A percentile compares a stretch with the other conserved stretches of the same genome.
Conservation (phyloP, 2,888 invertebrate genomes). For the Diabrotica balteata region DNA sequence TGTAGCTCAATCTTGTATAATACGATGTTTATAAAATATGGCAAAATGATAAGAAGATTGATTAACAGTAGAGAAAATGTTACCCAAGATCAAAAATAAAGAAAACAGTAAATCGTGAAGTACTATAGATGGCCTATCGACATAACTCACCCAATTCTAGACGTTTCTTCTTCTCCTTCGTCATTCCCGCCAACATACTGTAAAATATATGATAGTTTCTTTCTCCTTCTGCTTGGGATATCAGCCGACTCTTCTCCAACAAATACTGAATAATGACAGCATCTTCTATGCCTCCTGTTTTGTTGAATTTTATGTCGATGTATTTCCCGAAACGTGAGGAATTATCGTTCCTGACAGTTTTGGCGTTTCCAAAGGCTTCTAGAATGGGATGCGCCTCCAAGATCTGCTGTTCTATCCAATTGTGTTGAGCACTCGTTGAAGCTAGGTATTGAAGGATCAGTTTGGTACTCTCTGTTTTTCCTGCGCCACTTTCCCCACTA, state of each 20-base stretch:
- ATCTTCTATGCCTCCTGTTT: slow-evolving; percentile 85
- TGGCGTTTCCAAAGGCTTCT: slow-evolving; percentile 97
- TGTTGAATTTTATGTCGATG: slow-evolving; percentile 62
- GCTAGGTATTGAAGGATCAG: slow-evolving; percentile 92
- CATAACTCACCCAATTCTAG: slow-evolving; percentile 4
- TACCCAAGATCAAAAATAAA: too few relatives aligned
- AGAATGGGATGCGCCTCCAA: slow-evolving; percentile 95
- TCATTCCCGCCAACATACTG: slow-evolving; percentile 84
- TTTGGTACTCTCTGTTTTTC: slow-evolving; percentile 96
- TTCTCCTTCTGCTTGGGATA: slow-evolving; percentile 87
- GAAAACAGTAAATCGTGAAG: too few relatives aligned
- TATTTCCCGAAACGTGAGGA: slow-evolving; percentile 97
- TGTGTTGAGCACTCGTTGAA: slow-evolving; percentile 92
- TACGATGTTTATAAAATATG: too few relatives aligned
- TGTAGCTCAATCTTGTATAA: too few relatives aligned
- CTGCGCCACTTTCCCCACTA: slow-evolving; percentile 95
- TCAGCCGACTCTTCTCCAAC: slow-evolving; percentile 91
- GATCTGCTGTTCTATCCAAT: slow-evolving; percentile 97
- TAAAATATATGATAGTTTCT: slow-evolving; percentile 97
- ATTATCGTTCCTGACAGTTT: slow-evolving; percentile 94
- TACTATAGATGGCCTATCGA: not conserved
- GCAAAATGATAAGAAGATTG: too few relatives aligned
- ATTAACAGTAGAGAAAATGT: too few relatives aligned
- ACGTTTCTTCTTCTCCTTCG: slow-evolving; percentile 78
- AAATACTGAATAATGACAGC: slow-evolving; percentile 95